phyloP scores from a whole-genome alignment of 2,888 invertebrate genomes.

The Caradrina clavipalpis region DNA sequence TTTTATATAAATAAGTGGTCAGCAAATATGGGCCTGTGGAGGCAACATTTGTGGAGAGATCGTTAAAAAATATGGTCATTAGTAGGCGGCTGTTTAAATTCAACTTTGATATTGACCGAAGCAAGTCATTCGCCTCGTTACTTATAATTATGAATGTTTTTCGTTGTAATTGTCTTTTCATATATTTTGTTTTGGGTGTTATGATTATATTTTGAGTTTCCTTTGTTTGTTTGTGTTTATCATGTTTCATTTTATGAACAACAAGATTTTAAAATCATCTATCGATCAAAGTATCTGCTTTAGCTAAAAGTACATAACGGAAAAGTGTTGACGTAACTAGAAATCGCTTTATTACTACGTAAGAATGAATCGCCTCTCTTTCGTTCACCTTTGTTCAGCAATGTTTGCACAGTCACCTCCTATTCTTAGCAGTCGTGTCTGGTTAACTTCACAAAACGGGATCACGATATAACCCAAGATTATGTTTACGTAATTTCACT shows the following conservation, averaged over 20 bases:
- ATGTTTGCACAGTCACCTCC: constrained; percentile 70
- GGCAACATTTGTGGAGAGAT: constrained; percentile 36
- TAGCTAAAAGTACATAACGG: constrained; percentile 27
- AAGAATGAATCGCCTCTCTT: constrained; percentile 61
- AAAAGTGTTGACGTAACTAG: constrained; percentile 65
- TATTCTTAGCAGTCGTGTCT: constrained; percentile 61
- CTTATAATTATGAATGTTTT: constrained; percentile 39
- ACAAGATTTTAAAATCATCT: constrained; percentile 1
- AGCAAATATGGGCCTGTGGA: constrained; percentile 31
- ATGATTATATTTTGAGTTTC: neutral
- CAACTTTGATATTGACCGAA: constrained; percentile 64
- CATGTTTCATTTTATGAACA: constrained; percentile 14
- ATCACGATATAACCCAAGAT: constrained; percentile 55
- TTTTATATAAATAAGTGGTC: constrained; percentile 4
- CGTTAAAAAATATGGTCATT: constrained; percentile 60
- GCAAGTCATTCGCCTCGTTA: constrained; percentile 56
- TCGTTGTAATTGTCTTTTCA: constrained; percentile 22
- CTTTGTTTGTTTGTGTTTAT: constrained; percentile 1
- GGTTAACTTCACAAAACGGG: constrained; percentile 62
- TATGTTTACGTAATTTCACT: constrained; percentile 55
- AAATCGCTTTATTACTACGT: constrained; percentile 65
- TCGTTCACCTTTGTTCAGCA: constrained; percentile 69
- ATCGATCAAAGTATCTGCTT: constrained; percentile 28
- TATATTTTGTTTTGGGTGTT: neutral
- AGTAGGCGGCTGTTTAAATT: constrained; percentile 61